Evolutionary conservation across 2,888 invertebrate genomes (phyloP).

Genomic region (Sclerodermus sp.): DNA sequence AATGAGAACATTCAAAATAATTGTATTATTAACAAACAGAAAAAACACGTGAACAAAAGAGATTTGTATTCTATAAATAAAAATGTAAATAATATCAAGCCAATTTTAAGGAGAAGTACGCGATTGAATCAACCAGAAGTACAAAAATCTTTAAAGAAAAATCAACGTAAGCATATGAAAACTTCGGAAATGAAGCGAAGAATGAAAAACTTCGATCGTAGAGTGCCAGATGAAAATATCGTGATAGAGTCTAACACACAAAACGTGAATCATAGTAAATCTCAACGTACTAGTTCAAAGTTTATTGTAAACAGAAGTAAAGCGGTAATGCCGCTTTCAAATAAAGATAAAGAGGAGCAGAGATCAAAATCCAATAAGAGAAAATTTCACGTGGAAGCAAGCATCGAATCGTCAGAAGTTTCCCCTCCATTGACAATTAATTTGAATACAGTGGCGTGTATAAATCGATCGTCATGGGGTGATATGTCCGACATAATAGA

Average conservation of each 20-base stretch:
- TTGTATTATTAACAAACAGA: constrained; percentile 20
- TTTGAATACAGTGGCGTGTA: constrained; percentile 41
- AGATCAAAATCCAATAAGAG: constrained; percentile 23
- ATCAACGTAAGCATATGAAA: constrained; percentile 9
- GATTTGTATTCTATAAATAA: constrained; percentile 24
- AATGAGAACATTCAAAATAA: constrained; percentile 13
- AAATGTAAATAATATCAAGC: constrained; percentile 23
- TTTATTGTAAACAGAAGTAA: constrained; percentile 23
- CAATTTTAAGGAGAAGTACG: constrained; percentile 46
- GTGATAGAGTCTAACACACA: constrained; percentile 25
- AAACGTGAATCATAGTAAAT: constrained; percentile 23
- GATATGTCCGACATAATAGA: constrained; percentile 51
- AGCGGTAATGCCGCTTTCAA: no score
- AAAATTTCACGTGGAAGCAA: constrained; percentile 12
- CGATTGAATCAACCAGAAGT: constrained; percentile 47
- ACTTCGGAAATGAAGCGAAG: constrained; percentile 25
- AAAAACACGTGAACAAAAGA: constrained; percentile 17
- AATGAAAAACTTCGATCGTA: constrained; percentile 34
- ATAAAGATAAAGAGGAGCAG: constrained; percentile 15
- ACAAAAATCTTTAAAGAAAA: constrained; percentile 32
- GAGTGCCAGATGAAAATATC: constrained; percentile 37
- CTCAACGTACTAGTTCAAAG: constrained; percentile 34
- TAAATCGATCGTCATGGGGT: constrained; percentile 53
- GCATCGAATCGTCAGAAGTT: constrained; percentile 16
- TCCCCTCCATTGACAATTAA: constrained; percentile 12